Percentiles rank a stretch among this genome's conserved stretches.
These are phyloP conservation scores for Geotrypetes seraphini DNA, from an alignment of 2,797 vertebrate genomes.

Conservation along the genomic window DNA sequence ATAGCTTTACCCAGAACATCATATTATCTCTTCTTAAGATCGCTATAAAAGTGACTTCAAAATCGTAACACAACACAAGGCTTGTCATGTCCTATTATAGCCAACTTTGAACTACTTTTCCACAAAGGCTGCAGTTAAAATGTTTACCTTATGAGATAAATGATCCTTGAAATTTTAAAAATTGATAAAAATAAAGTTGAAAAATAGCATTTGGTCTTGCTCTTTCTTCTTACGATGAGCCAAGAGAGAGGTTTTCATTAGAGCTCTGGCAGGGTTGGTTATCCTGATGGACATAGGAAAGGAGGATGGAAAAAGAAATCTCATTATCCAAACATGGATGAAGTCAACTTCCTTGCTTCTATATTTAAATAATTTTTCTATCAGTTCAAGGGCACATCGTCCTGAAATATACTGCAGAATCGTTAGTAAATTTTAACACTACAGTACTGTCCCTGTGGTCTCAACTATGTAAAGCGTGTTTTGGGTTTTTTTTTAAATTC, in stretches of 20 bases:
- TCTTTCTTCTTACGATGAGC: conserved; percentile 22
- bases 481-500: too few species aligned
- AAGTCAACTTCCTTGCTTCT: conserved; percentile 25
- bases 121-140: conserved; percentile 17
- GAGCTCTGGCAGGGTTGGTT: conserved; percentile 26
- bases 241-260: conserved; percentile 41
- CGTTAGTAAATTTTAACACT: conserved; percentile 21
- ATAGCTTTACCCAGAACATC: too few species aligned
- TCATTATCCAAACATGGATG: conserved; percentile 29
- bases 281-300: conserved; percentile 27
- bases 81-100: conserved; percentile 6
- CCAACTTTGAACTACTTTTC: conserved; percentile 16
- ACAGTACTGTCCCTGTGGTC: conserved; percentile 7
- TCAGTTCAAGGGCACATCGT: conserved; percentile 18
- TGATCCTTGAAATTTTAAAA: conserved; percentile 15
- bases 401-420: conserved; percentile 17
- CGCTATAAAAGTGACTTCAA: too few species aligned
- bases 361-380: conserved; percentile 29
- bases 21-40: too few species aligned
- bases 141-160: conserved; percentile 34
- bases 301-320: conserved; percentile 26
- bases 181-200: conserved; percentile 14
- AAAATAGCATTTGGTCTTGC: conserved; percentile 16
- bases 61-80: too few species aligned
- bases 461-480: too few species aligned